Conservation (phyloP, 2,888 invertebrate genomes). For the Microdon myrmicae region DNA sequence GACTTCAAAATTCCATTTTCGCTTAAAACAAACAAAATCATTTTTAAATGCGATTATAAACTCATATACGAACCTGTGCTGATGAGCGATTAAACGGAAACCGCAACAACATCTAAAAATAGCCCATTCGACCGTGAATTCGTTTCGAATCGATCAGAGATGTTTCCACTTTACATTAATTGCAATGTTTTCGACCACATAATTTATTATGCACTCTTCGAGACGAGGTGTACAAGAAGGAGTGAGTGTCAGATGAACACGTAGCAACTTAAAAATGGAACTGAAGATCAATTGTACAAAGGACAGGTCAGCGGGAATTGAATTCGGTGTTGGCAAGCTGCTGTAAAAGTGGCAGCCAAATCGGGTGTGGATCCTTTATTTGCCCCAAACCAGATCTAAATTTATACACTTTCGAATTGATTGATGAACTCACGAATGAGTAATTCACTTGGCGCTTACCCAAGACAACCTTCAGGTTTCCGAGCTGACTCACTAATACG, state of each 20-base stretch:
- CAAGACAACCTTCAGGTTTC: constrained; percentile 29
- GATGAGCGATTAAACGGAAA: constrained; percentile 38
- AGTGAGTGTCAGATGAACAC: constrained; percentile 13
- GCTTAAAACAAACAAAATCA: constrained; percentile 24
- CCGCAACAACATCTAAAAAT: constrained; percentile 34
- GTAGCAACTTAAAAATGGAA: constrained; percentile 5
- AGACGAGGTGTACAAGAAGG: no score
- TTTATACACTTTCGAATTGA: constrained; percentile 36
- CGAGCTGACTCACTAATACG: constrained; percentile 24
- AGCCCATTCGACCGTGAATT: constrained; percentile 35
- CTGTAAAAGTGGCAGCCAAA: no score
- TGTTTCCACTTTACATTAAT: constrained; percentile 13
- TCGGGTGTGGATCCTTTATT: constrained; percentile 27
- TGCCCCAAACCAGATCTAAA: constrained; percentile 31
- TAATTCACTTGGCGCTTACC: constrained; percentile 49
- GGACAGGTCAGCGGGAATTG: constrained; percentile 29
- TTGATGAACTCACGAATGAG: constrained; percentile 46
- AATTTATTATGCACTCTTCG: constrained; percentile 1
- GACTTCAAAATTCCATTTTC: no score
- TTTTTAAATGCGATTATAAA: constrained; percentile 10
- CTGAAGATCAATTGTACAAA: constrained; percentile 9
- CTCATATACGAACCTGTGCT: constrained; percentile 14
- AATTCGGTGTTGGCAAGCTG: no score
- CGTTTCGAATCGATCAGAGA: neutral
- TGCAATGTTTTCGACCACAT: constrained; percentile 3